Evolutionary conservation across 2,113 vertebrate genomes (phyloP), one percentile per base, ranked within the genome.

Genomic region (Alethe diademata): DNA sequence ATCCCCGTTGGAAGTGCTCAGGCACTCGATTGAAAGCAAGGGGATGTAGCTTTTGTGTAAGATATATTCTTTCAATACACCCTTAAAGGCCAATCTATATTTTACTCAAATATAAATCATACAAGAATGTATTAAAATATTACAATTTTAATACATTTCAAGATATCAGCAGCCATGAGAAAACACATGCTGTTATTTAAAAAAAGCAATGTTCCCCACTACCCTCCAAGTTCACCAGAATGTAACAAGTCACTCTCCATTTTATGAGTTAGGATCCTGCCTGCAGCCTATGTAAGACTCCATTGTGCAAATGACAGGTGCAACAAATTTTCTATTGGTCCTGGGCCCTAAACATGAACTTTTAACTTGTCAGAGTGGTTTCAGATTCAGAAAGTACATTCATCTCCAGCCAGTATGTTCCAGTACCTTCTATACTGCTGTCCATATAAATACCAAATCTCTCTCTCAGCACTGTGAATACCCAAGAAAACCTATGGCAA

Each of bases 191-290:
- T 11, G 4, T 33, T 28, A 47, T 64, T 79, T 48, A 38, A 88
- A 45, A 16, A 53, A 62, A 29, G 11, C 0, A 2, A 29, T 14
- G 54, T 58, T 78, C 38, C 47, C 0, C 0, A 33, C 33, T n/a
- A 71, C n/a, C 36, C 58, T 69, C 26, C 29, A 50, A 51, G 18
- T 35, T 57, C 76, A 70, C n/a, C 42, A 60, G 61, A 56, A 3
- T 0, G 0, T 11, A 31, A 48, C 15, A 86, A 73, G 51, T 28
- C 3, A 4, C 26, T 69, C 42, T 14, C 22, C 14, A 29, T 60
- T 62, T 50, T 33, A 33, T 0, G 0, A 78, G 33, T 12, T 74
- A 62, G 51, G 33, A 84, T 56, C 38, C n/a, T 43, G 12, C 11
- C 35, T 70, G 25, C 64, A 84, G n/a, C 14, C 3, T 17, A 5